phyloP scores from a whole-genome alignment of 2,113 vertebrate species.

The Semicossyphus pulcher region DNA sequence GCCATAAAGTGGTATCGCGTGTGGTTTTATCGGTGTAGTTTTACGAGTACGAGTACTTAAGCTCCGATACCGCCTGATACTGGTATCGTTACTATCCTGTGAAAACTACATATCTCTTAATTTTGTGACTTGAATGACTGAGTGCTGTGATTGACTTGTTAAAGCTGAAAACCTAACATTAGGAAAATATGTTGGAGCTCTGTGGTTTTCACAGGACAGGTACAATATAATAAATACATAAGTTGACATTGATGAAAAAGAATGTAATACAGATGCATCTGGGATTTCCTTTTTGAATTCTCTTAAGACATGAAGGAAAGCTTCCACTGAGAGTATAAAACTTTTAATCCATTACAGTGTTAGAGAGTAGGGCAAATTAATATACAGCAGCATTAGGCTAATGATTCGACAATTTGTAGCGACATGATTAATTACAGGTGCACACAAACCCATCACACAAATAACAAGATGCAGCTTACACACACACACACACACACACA shows the following conservation, averaged over 20 bases:
- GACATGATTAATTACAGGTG: slow-evolving; percentile 33
- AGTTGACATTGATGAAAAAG: not conserved
- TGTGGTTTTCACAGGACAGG: not conserved
- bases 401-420: slow-evolving; percentile 22
- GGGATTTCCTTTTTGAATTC: not conserved
- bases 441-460: slow-evolving; percentile 7
- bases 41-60: too few species aligned
- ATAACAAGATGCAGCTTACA: slow-evolving; percentile 5
- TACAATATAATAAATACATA: not conserved
- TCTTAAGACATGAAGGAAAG: not conserved
- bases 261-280: slow-evolving; percentile 10
- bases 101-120: not conserved
- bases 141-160: too few species aligned
- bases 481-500: not conserved
- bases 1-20: too few species aligned
- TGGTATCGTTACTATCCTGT: not conserved
- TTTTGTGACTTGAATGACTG: not conserved
- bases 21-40: too few species aligned
- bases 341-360: too few species aligned
- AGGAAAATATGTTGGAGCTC: not conserved
- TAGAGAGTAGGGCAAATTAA: too few species aligned
- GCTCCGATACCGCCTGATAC: too few species aligned
- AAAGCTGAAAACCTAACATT: not conserved
- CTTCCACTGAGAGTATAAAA: too few species aligned
- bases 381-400: slow-evolving; percentile 24